Evolutionary conservation across 2,797 vertebrate genomes (phyloP).

Genomic region (Chaunax sp.): DNA sequence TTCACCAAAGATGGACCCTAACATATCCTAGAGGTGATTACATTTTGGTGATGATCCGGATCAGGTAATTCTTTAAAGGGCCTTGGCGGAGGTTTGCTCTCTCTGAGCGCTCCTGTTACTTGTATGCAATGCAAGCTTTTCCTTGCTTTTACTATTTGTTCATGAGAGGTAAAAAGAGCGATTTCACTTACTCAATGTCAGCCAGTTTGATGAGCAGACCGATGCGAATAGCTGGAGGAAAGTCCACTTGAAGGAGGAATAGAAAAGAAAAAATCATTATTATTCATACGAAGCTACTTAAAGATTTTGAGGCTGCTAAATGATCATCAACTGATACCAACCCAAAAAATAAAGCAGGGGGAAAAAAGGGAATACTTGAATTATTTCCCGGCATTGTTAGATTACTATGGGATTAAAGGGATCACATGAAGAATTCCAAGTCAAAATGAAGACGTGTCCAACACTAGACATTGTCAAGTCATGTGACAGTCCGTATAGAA

Average conservation of each 20-base stretch:
- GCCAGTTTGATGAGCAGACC: constrained; percentile 93
- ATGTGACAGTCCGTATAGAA: no score
- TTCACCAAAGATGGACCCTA: no score
- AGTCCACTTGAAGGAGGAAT: constrained; percentile 87
- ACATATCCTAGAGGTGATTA: no score
- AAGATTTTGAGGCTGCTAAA: neutral
- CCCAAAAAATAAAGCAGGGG: neutral
- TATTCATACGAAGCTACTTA: neutral
- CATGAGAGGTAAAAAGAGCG: neutral
- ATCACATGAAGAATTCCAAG: no score
- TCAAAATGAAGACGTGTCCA: no score
- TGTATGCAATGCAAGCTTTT: no score
- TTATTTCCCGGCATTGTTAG: neutral
- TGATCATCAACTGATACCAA: neutral
- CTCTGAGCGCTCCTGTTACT: no score
- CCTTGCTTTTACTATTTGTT: neutral
- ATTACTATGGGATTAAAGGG: neutral
- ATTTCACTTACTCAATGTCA: constrained; percentile 91
- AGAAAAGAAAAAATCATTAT: neutral
- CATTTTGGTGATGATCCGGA: no score
- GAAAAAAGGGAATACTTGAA: no score
- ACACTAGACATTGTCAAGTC: no score
- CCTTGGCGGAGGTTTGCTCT: no score
- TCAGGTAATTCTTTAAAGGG: no score
- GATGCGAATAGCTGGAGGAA: constrained; percentile 90